Conservation (phyloP, 2,888 invertebrate genomes). For the Lypha dubia region DNA sequence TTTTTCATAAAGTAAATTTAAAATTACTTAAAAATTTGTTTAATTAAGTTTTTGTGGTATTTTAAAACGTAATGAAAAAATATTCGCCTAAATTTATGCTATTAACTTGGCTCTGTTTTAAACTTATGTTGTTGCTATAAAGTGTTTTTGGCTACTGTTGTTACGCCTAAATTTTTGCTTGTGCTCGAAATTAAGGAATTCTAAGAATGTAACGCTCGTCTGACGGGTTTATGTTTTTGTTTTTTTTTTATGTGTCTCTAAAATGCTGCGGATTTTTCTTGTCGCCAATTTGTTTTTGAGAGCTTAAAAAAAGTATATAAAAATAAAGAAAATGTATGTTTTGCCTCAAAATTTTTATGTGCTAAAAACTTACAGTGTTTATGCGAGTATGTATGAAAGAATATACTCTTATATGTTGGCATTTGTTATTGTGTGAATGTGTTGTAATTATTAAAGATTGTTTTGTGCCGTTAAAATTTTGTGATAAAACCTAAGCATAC, state of each 20-base stretch:
- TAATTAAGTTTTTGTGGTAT: neutral
- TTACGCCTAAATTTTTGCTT: conserved; percentile 27
- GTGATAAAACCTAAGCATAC: conserved; percentile 35
- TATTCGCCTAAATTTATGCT: conserved; percentile 12
- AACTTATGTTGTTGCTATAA: neutral
- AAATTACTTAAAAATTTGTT: neutral
- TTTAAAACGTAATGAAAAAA: neutral
- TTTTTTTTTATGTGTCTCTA: neutral
- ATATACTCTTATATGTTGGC: neutral
- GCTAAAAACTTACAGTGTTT: conserved; percentile 15
- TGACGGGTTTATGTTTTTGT: conserved; percentile 10
- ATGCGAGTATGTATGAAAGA: neutral
- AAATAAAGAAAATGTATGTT: conserved; percentile 1
- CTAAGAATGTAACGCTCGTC: conserved; percentile 10
- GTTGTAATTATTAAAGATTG: neutral
- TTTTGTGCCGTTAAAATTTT: neutral
- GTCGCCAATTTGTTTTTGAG: conserved; percentile 36
- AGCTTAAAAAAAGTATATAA: neutral
- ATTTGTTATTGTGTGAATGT: conserved; percentile 3
- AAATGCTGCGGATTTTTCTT: conserved; percentile 14
- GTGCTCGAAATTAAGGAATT: neutral
- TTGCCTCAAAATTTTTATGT: conserved; percentile 1
- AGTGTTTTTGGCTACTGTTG: neutral
- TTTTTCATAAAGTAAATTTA: neutral
- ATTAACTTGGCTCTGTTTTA: neutral